These are phyloP conservation scores for Lordiphosa collinella DNA, from an alignment of 1,140 invertebrate genomes.

Conservation along the genomic window DNA sequence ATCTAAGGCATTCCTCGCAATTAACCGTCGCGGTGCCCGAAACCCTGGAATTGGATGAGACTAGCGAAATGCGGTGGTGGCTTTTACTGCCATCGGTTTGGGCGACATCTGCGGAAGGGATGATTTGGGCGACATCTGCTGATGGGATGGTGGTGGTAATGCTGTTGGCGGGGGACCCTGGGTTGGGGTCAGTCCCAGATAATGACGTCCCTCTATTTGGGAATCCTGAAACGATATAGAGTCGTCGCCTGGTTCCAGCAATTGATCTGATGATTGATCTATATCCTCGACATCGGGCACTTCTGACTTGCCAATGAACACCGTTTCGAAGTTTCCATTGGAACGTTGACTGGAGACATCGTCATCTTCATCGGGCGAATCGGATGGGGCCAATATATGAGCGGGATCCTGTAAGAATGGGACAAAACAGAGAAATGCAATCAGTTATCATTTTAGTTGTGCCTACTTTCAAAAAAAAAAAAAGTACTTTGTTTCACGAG, in stretches of 20 bases:
- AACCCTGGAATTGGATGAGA: constrained; percentile 47
- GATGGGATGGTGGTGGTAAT: too few species aligned
- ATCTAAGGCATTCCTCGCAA: constrained; percentile 19
- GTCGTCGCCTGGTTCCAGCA: constrained; percentile 5
- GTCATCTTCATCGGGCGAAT: neutral
- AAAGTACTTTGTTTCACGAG: too few species aligned
- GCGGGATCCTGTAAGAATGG: neutral
- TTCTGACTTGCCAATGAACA: constrained; percentile 36
- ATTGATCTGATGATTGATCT: neutral
- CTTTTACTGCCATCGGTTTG: too few species aligned
- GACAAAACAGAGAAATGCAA: too few species aligned
- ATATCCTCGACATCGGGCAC: constrained; percentile 13
- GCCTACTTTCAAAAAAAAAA: too few species aligned
- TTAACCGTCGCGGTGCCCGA: constrained; percentile 40
- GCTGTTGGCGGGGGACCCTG: too few species aligned
- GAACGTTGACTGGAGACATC: neutral
- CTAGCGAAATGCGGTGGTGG: constrained; percentile 70
- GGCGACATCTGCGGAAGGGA: too few species aligned
- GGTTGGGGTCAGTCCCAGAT: neutral
- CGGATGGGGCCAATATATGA: neutral
- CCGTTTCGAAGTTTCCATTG: constrained; percentile 16
- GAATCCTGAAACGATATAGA: neutral
- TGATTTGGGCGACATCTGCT: too few species aligned
- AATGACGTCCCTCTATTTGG: too few species aligned
- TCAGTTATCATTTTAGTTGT: too few species aligned